phyloP scores from a whole-genome alignment of 2,797 vertebrate species.

The Bryconaethiops microstoma region DNA sequence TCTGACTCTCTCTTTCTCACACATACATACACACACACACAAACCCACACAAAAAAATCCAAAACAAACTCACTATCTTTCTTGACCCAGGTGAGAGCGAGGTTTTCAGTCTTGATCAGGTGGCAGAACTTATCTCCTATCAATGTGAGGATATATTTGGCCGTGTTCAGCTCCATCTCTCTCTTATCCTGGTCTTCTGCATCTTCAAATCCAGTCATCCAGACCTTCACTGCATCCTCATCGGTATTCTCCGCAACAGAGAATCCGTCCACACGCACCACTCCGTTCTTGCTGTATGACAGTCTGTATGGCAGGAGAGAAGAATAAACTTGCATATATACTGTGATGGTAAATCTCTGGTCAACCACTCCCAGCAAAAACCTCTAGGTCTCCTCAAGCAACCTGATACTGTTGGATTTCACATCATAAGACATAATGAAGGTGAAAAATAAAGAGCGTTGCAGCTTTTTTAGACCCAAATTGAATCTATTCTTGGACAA shows the following conservation, averaged over 20 bases:
- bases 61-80: constrained; percentile 84
- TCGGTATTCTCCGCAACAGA: constrained; percentile 95
- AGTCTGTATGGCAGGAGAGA: constrained; percentile 63
- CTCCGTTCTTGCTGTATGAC: constrained; percentile 96
- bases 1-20: neutral
- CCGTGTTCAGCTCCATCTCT: constrained; percentile 88
- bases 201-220: constrained; percentile 84
- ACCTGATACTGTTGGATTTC: constrained; percentile 16
- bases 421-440: constrained; percentile 1
- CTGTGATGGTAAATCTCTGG: neutral
- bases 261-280: constrained; percentile 95
- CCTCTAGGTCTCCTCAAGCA: neutral
- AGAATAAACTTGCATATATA: neutral
- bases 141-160: constrained; percentile 92
- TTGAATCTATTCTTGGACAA: constrained; percentile 21
- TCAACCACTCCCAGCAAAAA: neutral
- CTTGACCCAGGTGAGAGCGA: constrained; percentile 92
- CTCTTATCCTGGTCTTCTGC: constrained; percentile 57
- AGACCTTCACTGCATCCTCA: constrained; percentile 92
- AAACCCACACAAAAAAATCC: constrained; percentile 18
- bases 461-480: neutral
- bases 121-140: constrained; percentile 98
- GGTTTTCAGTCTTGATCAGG: constrained; percentile 92
- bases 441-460: constrained; percentile 10
- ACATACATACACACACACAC: constrained; percentile 70